Conservation (phyloP, 2,888 invertebrate species). For the Eupithecia vulgata region DNA sequence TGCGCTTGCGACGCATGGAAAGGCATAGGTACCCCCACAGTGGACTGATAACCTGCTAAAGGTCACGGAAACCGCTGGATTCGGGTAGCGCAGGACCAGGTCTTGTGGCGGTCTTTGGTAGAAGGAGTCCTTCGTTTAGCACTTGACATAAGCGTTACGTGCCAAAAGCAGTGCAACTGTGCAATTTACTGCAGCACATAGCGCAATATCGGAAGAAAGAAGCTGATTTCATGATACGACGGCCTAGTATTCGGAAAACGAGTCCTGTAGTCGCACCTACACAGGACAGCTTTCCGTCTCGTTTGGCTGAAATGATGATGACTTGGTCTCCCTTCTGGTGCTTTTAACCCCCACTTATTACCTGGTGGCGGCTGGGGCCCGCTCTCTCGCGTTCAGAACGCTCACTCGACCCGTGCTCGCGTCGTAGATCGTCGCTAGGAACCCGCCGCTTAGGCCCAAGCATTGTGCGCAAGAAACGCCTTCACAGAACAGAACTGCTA, state of each 20-base stretch:
- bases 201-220: not conserved
- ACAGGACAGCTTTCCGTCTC: not conserved
- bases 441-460: conserved; percentile 96
- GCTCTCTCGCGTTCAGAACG: conserved; percentile 90
- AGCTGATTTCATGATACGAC: not conserved
- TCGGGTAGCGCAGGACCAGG: not conserved
- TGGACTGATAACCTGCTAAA: not conserved
- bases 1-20: no score
- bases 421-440: conserved; percentile 92
- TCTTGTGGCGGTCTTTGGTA: not conserved
- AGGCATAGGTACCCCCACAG: no score
- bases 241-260: not conserved
- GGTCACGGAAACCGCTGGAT: not conserved
- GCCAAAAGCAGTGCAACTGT: not conserved
- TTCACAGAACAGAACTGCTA: conserved; percentile 93
- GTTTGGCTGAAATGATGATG: not conserved
- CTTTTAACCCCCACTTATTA: conserved; percentile 42
- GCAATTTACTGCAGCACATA: not conserved
- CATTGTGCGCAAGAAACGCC: conserved; percentile 92
- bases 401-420: conserved; percentile 82
- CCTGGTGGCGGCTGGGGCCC: conserved; percentile 88
- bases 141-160: not conserved
- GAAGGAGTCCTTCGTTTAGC: no score
- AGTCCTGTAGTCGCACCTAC: not conserved
- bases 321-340: not conserved